A percentile compares a stretch with the other conserved stretches of the same genome.
phyloP scores from a whole-genome alignment of 1,140 invertebrate genomes.

The Scaptodrosophila lebanonensis region DNA sequence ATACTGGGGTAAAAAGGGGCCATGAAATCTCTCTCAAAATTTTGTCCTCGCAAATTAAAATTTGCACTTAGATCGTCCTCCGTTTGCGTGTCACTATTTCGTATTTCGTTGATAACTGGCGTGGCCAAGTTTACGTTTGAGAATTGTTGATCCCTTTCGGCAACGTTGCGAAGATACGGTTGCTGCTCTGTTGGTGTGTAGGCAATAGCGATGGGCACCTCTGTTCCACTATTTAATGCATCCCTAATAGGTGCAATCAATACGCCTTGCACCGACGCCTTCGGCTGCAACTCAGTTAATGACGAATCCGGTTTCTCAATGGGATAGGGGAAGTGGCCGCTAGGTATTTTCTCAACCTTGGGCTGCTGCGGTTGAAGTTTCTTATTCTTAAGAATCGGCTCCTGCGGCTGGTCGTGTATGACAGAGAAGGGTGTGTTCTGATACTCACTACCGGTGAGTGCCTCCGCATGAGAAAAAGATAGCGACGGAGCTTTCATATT shows the following conservation, averaged over 20 bases:
- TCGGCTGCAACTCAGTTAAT: constrained; percentile 44
- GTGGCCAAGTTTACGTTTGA: constrained; percentile 73
- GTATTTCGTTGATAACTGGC: constrained; percentile 77
- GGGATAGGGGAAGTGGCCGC: constrained; percentile 82
- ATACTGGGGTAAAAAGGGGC: constrained; percentile 84
- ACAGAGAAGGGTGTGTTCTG: constrained; percentile 74
- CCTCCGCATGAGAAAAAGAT: constrained; percentile 29
- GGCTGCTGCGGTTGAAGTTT: constrained; percentile 49
- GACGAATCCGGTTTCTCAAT: constrained; percentile 79
- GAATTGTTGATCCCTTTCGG: constrained; percentile 36
- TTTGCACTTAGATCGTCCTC: constrained; percentile 54
- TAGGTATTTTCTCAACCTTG: too few relatives aligned
- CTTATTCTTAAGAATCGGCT: constrained; percentile 78
- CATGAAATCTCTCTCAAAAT: constrained; percentile 81
- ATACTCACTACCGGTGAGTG: constrained; percentile 55
- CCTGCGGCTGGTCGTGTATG: constrained; percentile 78
- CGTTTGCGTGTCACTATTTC: constrained; percentile 51
- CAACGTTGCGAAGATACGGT: constrained; percentile 18
- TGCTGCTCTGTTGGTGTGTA: constrained; percentile 78
- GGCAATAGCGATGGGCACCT: constrained; percentile 79
- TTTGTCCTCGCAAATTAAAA: constrained; percentile 68
- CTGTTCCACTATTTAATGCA: constrained; percentile 65
- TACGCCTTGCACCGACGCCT: constrained; percentile 37
- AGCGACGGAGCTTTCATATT: constrained; percentile 26
- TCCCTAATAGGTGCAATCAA: constrained; percentile 59